Evolutionary conservation across 1,140 invertebrate species (phyloP).

Genomic region (Pectinophora gossypiella): DNA sequence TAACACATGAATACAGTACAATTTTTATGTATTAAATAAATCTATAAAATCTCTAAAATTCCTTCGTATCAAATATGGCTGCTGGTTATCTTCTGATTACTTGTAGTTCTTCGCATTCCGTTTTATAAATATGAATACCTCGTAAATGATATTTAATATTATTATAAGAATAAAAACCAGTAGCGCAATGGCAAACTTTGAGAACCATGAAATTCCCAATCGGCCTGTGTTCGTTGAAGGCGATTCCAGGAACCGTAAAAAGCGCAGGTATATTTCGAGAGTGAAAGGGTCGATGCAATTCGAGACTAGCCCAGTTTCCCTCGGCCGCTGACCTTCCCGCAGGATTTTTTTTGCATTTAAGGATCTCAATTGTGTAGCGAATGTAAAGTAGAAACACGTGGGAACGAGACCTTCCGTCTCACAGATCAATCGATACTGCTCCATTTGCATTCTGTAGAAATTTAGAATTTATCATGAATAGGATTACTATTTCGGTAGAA

Average conservation of each 20-base stretch:
- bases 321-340: constrained; percentile 54
- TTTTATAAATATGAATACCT: too few relatives aligned
- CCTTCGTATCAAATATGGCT: too few relatives aligned
- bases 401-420: constrained; percentile 43
- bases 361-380: constrained; percentile 37
- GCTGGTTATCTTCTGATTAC: too few relatives aligned
- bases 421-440: constrained; percentile 43
- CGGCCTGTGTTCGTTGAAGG: constrained; percentile 30
- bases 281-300: constrained; percentile 73
- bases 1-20: too few relatives aligned
- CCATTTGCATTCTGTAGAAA: constrained; percentile 39
- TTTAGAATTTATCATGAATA: not conserved
- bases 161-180: not conserved
- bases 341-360: constrained; percentile 53
- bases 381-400: constrained; percentile 66
- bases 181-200: constrained; percentile 28
- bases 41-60: too few relatives aligned
- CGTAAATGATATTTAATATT: too few relatives aligned
- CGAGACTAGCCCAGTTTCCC: constrained; percentile 64
- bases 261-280: constrained; percentile 70
- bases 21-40: too few relatives aligned
- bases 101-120: too few relatives aligned
- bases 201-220: constrained; percentile 21
- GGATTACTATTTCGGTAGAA: too few relatives aligned
- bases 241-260: constrained; percentile 67